These are phyloP conservation scores for Lordiphosa andalusiaca DNA, from an alignment of 2,888 invertebrate species.

Conservation along the genomic window DNA sequence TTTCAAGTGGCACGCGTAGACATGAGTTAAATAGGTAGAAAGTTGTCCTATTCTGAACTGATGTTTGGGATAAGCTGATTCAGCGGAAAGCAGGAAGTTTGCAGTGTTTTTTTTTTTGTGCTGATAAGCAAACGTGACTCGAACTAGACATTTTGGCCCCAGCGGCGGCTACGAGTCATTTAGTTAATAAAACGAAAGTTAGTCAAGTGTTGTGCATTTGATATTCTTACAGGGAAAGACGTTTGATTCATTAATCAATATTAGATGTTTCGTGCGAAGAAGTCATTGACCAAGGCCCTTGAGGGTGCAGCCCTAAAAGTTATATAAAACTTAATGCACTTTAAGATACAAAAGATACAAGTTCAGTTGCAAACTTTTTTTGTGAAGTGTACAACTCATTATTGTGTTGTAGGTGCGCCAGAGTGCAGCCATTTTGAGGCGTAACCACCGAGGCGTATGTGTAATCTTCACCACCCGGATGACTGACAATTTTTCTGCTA, in stretches of 20 bases:
- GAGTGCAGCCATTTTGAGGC: slow-evolving; percentile 18
- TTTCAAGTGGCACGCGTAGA: slow-evolving; percentile 11
- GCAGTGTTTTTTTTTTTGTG: neutral
- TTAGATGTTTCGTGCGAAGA: slow-evolving; percentile 2
- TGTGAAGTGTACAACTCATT: too few species aligned
- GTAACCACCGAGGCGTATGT: slow-evolving; percentile 50
- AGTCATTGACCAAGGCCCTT: slow-evolving; percentile 48
- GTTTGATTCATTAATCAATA: slow-evolving; percentile 11
- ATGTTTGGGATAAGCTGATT: slow-evolving; percentile 19
- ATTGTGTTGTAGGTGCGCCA: too few species aligned
- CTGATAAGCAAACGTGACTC: slow-evolving; percentile 43
- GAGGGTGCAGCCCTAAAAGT: slow-evolving; percentile 46
- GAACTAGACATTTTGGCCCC: slow-evolving; percentile 44
- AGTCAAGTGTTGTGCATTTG: slow-evolving; percentile 2
- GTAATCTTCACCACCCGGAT: slow-evolving; percentile 60
- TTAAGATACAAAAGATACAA: too few species aligned
- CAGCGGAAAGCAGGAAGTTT: slow-evolving; percentile 35
- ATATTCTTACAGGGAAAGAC: neutral
- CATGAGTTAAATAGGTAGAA: slow-evolving; percentile 29
- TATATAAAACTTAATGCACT: neutral
- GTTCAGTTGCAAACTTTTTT: too few species aligned
- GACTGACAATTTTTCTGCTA: slow-evolving; percentile 30
- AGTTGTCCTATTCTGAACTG: slow-evolving; percentile 26
- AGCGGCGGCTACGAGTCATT: slow-evolving; percentile 16
- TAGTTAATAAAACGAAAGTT: slow-evolving; percentile 13